Base-by-base conservation (phyloP, 37 sponge, comb jelly and placozoan genomes). In the Beroe ovata region DNA sequence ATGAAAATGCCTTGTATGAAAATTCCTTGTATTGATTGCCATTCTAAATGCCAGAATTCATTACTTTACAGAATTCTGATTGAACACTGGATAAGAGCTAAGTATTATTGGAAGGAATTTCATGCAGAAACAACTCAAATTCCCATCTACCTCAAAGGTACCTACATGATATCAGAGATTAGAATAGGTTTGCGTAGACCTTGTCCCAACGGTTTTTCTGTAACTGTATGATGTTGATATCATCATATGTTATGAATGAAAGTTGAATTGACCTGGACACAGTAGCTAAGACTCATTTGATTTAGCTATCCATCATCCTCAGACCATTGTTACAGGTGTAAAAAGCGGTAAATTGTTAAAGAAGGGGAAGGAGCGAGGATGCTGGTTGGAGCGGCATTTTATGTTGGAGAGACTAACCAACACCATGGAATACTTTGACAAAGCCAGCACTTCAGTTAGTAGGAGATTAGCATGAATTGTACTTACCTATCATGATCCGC, bases 21-120 rank as follows among this genome's bases (percentile, higher is more conserved):
- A n/a, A n/a, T n/a, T n/a, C n/a, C n/a, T n/a, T n/a, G n/a, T n/a
- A n/a, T n/a, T n/a, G n/a, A n/a, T n/a, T n/a, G n/a, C n/a, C n/a
- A n/a, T n/a, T n/a, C n/a, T n/a, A n/a, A n/a, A n/a, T n/a, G n/a
- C n/a, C n/a, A n/a, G n/a, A n/a, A n/a, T n/a, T n/a, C n/a, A 63
- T 63, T 63, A 14, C 64, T 69, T 26, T 2, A 18, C 84, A 77
- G 84, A 20, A 77, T 77, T 25, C 47, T 77, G 1, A 40, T 77
- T 0, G 84, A 77, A 40, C 84, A 77, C 47, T 77, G 84, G 84
- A 77, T 77, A 16, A 11, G 84, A 77, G 84, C 84, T 1, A 77
- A 77, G 38, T 77, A 77, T 35, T 30, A 77, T 6, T 77, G 84
- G 84, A 39, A 41, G 28, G 84, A 77, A 25, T 77, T 77, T 25